A percentile compares a stretch with the other conserved stretches of the same genome.
Evolutionary conservation across 2,113 vertebrate genomes (phyloP).

Genomic region (Centropus bengalensis): DNA sequence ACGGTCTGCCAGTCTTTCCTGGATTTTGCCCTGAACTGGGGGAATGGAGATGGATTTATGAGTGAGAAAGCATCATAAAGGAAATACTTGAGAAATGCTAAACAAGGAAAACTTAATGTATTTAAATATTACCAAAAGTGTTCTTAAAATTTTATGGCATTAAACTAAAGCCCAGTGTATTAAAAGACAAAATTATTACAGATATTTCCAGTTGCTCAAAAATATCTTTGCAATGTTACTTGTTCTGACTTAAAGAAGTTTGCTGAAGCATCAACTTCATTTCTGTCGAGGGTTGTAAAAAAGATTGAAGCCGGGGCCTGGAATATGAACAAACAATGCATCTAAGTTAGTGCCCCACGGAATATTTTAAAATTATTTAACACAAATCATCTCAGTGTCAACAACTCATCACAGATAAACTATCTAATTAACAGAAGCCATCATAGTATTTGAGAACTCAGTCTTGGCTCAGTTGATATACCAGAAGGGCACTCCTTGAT

Average conservation of each 20-base stretch:
- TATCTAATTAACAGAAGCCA: constrained; percentile 86
- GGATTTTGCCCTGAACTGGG: neutral
- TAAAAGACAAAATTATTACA: constrained; percentile 40
- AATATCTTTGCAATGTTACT: constrained; percentile 52
- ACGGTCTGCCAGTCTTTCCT: neutral
- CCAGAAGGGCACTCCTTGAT: constrained; percentile 86
- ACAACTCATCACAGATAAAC: constrained; percentile 86
- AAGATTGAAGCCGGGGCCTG: constrained; percentile 66
- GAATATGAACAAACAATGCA: constrained; percentile 78
- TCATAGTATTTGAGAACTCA: constrained; percentile 86
- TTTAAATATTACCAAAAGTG: constrained; percentile 61
- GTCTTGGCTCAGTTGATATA: constrained; percentile 83
- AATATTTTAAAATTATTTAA: constrained; percentile 87
- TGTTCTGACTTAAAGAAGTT: constrained; percentile 68
- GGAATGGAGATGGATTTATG: neutral
- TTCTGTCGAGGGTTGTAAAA: constrained; percentile 67
- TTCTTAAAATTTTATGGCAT: constrained; percentile 39
- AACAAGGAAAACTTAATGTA: constrained; percentile 45
- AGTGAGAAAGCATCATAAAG: neutral
- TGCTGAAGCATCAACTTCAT: constrained; percentile 61
- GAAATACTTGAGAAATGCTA: constrained; percentile 27
- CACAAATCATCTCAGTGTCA: constrained; percentile 85
- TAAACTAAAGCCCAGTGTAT: constrained; percentile 38
- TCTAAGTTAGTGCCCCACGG: constrained; percentile 78
- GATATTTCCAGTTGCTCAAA: constrained; percentile 47